A percentile compares a stretch with the other conserved stretches of the same genome.
phyloP scores from a whole-genome alignment of 2,113 vertebrate genomes.

The Serilophus lunatus region DNA sequence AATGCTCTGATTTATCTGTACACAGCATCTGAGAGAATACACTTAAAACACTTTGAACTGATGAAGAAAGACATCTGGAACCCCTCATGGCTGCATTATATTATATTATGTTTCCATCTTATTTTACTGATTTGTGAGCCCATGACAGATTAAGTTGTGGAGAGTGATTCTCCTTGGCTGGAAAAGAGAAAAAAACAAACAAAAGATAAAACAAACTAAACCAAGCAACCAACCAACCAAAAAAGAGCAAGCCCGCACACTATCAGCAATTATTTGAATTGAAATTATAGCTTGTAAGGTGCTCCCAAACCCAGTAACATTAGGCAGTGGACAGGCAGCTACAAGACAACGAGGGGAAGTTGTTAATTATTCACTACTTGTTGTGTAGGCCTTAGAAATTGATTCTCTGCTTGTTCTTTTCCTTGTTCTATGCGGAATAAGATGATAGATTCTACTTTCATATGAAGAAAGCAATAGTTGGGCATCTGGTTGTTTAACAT shows the following conservation, averaged over 20 bases:
- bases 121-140: background rate
- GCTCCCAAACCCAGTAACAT: background rate
- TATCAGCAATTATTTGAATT: background rate
- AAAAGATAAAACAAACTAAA: too few species aligned
- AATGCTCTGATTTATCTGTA: background rate
- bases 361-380: background rate
- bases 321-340: background rate
- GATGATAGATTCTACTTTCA: background rate
- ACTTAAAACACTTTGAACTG: background rate
- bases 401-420: background rate
- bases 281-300: background rate
- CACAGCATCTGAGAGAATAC: background rate
- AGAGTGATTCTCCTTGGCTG: background rate
- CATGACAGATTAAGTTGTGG: background rate
- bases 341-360: background rate
- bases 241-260: background rate
- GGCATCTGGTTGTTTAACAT: background rate
- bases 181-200: background rate
- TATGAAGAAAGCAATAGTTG: background rate
- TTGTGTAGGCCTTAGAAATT: background rate
- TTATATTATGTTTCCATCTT: background rate
- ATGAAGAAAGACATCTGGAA: slow-evolving; percentile 20
- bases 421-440: background rate
- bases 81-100: background rate
- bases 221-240: too few species aligned